Percentiles rank a stretch among this genome's conserved stretches.
These are phyloP conservation scores for Nyctibius bracteatus DNA, from an alignment of 2,113 vertebrate genomes.

Conservation along the genomic window DNA sequence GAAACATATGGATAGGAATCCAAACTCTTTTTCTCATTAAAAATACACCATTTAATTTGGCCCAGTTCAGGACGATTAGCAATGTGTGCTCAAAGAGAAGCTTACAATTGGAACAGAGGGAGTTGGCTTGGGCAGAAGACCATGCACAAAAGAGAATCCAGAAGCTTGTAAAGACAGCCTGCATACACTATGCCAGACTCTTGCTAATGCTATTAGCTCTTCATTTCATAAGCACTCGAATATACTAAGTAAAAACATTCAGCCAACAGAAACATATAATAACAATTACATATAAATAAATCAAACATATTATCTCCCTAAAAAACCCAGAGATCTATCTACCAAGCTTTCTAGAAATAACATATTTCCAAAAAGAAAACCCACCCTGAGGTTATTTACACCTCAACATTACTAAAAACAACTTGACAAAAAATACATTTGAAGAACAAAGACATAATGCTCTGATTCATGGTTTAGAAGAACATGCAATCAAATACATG, in stretches of 20 bases:
- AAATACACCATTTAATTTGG: conserved; percentile 66
- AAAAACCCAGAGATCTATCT: neutral
- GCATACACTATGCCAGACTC: neutral
- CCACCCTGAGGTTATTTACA: neutral
- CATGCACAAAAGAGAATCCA: neutral
- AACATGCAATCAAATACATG: neutral
- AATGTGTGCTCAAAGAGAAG: conserved; percentile 9
- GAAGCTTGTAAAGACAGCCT: neutral
- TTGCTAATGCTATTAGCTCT: conserved; percentile 1
- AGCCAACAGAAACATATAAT: neutral
- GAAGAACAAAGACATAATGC: neutral
- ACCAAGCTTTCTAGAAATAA: neutral
- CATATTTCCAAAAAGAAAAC: neutral
- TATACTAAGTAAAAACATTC: neutral
- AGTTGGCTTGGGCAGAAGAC: neutral
- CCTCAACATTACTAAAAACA: neutral
- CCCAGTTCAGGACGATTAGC: conserved; percentile 31
- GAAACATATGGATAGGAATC: conserved; percentile 55
- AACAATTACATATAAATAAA: neutral
- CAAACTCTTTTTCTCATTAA: conserved; percentile 57
- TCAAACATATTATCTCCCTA: neutral
- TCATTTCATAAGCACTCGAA: neutral
- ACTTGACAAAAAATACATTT: neutral
- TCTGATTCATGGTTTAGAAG: neutral
- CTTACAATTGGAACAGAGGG: neutral